These are phyloP conservation scores for Peromyscus eremicus DNA, from an alignment of 2,797 vertebrate species.

Conservation along the genomic window DNA sequence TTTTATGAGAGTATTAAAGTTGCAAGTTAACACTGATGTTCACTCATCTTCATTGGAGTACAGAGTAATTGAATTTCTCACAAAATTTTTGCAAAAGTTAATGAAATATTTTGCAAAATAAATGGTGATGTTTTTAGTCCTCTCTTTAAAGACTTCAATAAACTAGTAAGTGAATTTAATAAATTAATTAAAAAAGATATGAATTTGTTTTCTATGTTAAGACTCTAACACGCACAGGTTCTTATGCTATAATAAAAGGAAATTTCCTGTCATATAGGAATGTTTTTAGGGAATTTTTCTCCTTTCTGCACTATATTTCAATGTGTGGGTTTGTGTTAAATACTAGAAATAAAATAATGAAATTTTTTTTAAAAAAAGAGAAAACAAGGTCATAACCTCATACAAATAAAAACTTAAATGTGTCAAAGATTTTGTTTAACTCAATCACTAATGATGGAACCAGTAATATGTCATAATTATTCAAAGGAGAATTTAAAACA, in stretches of 20 bases:
- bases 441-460: background rate
- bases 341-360: background rate
- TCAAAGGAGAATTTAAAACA: background rate
- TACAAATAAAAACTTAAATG: background rate
- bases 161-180: background rate
- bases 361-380: background rate
- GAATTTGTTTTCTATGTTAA: background rate
- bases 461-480: background rate
- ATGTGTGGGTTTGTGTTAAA: background rate
- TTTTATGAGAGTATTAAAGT: slow-evolving; percentile 60
- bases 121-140: background rate
- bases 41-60: background rate
- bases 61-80: slow-evolving; percentile 37
- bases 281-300: background rate
- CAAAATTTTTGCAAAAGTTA: background rate
- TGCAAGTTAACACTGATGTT: slow-evolving; percentile 43
- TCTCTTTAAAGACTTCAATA: slow-evolving; percentile 12
- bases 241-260: background rate
- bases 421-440: background rate
- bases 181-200: background rate
- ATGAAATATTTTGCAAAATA: slow-evolving; percentile 25
- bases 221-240: background rate
- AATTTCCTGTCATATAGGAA: background rate
- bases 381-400: background rate
- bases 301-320: background rate